phyloP scores from a whole-genome alignment of 2,888 invertebrate species.

The Cheilosia pagana region DNA sequence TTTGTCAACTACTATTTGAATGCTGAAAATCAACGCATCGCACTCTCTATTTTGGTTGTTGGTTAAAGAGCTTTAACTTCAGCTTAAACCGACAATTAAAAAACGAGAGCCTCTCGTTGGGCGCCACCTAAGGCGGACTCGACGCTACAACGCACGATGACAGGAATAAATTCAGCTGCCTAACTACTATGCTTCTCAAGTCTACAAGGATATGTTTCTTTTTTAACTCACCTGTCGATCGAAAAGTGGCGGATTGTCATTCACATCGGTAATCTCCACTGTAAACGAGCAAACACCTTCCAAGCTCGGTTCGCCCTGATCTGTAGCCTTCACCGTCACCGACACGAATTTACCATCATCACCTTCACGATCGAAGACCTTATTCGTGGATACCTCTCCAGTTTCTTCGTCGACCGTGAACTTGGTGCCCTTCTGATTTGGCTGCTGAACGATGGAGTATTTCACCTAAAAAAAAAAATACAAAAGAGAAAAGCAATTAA shows the following conservation, averaged over 20 bases:
- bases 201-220: no score
- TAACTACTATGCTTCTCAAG: neutral
- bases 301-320: conserved; percentile 98
- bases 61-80: no score
- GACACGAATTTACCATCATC: conserved; percentile 98
- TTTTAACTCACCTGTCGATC: conserved; percentile 91
- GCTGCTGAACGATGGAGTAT: conserved; percentile 98
- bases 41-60: no score
- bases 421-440: conserved; percentile 96
- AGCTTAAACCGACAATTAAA: no score
- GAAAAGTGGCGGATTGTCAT: conserved; percentile 97
- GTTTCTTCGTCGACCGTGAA: conserved; percentile 98
- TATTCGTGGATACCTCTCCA: conserved; percentile 96
- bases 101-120: no score
- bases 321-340: conserved; percentile 98
- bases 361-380: conserved; percentile 98
- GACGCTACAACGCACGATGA: no score
- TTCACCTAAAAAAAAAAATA: conserved; percentile 86
- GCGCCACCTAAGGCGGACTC: no score
- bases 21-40: no score
- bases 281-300: conserved; percentile 99
- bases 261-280: conserved; percentile 98
- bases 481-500: neutral
- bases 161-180: no score
- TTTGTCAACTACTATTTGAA: no score